These are phyloP conservation scores for Parauchenoglanis ngamensis DNA, from an alignment of 2,797 vertebrate species.

Conservation along the genomic window DNA sequence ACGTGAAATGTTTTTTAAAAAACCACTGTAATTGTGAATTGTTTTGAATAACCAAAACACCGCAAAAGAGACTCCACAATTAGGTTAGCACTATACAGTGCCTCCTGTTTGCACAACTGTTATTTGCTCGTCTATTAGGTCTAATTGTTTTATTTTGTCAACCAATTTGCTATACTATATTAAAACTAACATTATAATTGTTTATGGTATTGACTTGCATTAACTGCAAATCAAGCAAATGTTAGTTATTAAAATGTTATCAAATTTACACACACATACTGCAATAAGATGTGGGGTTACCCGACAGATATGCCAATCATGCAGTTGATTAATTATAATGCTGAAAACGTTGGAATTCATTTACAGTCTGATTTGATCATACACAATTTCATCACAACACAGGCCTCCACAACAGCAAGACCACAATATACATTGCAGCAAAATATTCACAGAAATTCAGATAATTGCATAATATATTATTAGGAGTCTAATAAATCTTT, in stretches of 20 bases:
- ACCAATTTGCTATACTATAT: not conserved
- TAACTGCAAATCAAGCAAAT: not conserved
- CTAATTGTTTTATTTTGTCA: not conserved
- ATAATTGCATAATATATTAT: not conserved
- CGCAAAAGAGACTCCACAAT: not conserved
- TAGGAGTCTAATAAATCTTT: not conserved
- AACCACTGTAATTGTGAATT: not conserved
- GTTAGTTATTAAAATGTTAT: not conserved
- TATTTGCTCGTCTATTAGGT: not conserved
- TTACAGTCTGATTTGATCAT: not conserved
- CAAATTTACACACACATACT: not conserved
- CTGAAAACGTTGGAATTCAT: not conserved
- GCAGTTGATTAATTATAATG: not conserved
- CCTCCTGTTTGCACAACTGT: not conserved
- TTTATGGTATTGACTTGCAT: not conserved
- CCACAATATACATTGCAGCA: not conserved
- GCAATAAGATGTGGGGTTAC: no score
- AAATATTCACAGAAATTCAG: not conserved
- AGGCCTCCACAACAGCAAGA: not conserved
- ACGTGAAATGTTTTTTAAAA: not conserved
- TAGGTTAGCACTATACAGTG: not conserved
- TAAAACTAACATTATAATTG: no score
- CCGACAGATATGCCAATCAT: not conserved
- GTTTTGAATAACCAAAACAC: not conserved
- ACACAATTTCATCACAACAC: not conserved